Evolutionary conservation across 2,113 vertebrate species (phyloP).

Genomic region (Anhinga rufa): DNA sequence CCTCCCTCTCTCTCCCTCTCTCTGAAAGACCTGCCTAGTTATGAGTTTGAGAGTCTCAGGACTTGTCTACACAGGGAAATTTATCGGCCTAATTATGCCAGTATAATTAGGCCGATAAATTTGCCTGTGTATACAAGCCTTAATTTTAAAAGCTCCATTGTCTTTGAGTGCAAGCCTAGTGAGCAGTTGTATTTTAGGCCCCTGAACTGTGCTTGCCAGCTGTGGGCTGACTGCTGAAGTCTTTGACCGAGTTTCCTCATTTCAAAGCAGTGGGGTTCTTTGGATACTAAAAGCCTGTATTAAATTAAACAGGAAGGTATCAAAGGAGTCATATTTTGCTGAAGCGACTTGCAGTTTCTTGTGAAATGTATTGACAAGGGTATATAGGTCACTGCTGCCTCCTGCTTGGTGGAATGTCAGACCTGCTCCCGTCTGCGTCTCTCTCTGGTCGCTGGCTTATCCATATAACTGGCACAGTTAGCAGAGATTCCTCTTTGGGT

Average conservation of each 20-base stretch:
- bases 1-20: no score
- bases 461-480: not conserved
- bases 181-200: slow-evolving; percentile 3
- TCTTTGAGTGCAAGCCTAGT: not conserved
- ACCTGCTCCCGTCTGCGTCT: not conserved
- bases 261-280: slow-evolving; percentile 43
- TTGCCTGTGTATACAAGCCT: slow-evolving; percentile 57
- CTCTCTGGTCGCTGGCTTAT: not conserved
- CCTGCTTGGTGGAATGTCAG: slow-evolving; percentile 1
- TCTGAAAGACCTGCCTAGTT: not conserved
- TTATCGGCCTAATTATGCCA: slow-evolving; percentile 43
- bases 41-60: not conserved
- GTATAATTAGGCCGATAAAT: slow-evolving; percentile 59
- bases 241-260: slow-evolving; percentile 48
- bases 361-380: slow-evolving; percentile 25
- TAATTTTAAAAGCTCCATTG: slow-evolving; percentile 58
- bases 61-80: slow-evolving; percentile 58
- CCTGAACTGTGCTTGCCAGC: slow-evolving; percentile 18
- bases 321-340: slow-evolving; percentile 49
- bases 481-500: not conserved
- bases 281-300: slow-evolving; percentile 10
- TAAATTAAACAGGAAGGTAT: slow-evolving; percentile 48
- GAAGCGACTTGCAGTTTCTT: slow-evolving; percentile 7
- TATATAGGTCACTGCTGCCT: not conserved
- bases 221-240: slow-evolving; percentile 32